Base-by-base conservation (phyloP, 2,797 vertebrate genomes). In the Epinephelus awoara region DNA sequence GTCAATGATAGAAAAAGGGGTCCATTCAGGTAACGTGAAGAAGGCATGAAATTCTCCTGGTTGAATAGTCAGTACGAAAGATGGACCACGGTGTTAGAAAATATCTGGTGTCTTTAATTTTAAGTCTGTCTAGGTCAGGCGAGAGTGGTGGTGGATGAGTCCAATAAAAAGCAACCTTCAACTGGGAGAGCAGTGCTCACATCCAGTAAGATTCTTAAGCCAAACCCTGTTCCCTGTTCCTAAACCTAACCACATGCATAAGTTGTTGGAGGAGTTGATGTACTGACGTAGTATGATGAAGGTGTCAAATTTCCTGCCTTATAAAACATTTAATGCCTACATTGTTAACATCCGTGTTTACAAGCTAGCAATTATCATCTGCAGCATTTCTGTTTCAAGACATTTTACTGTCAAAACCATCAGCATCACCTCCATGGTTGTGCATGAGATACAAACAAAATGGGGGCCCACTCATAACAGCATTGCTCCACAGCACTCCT, bases 371-470 rank as follows among this genome's bases (percentile, higher is more conserved):
- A 1, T 46, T 13, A 6, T 25, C 44, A 27, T 51, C 38, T 68
- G 56, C n/a, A 7, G 3, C 52, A 7, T 79, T 55, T 55, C 1
- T 65, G 29, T 81, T 44, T 65, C 6, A 5, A 66, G 0, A 2
- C 7, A 3, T 25, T 12, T 62, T 25, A 19, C 5, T 44, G 42
- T 57, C 61, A 51, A 75, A 47, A 50, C 23, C 71, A 64, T 67
- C 27, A 25, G 49, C 40, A 69, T 84, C 19, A 67, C 18, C 14
- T 42, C 57, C 69, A 75, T 82, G 73, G 3, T 44, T 2, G 4
- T 40, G 34, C 51, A 23, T 42, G 2, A 40, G 21, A 59, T 38
- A 10, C 17, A 52, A 40, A 38, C 46, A 57, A 59, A 47, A 55
- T 5, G 0, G 21, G 13, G 29, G 29, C 17, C 17, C 2, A 1